phyloP scores from a whole-genome alignment of 2,888 invertebrate species.

The Dioctria linearis region DNA sequence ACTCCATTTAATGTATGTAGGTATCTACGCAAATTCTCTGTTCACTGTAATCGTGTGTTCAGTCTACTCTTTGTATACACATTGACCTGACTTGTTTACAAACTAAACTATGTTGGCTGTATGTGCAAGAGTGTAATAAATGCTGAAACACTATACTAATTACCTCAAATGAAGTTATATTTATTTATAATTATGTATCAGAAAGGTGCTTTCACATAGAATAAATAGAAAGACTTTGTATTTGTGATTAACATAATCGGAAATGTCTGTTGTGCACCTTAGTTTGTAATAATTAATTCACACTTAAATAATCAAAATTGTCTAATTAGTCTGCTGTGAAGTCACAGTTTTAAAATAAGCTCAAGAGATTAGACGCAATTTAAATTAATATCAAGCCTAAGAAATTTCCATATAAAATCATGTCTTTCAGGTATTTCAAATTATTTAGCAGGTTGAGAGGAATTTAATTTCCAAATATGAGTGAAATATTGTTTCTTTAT shows the following conservation, averaged over 20 bases:
- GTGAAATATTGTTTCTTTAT: no score
- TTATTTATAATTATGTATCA: not conserved
- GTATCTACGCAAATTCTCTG: conserved; percentile 1
- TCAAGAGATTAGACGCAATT: not conserved
- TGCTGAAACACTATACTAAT: conserved; percentile 22
- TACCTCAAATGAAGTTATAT: conserved; percentile 8
- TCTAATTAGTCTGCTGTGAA: no score
- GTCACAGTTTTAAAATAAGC: not conserved
- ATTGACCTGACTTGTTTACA: conserved; percentile 12
- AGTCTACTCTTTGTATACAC: conserved; percentile 2
- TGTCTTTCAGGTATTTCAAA: not conserved
- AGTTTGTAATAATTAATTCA: no score
- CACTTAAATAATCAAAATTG: no score
- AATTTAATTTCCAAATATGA: no score
- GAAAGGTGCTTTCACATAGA: no score
- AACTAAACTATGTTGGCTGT: conserved; percentile 3
- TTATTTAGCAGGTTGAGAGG: no score
- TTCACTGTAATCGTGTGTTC: conserved; percentile 11
- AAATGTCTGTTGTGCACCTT: no score
- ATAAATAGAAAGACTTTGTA: no score
- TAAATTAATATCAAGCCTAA: not conserved
- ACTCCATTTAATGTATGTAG: conserved; percentile 21
- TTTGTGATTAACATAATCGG: no score
- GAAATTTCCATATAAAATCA: not conserved
- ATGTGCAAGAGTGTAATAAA: not conserved